Conservation (phyloP, 2,888 invertebrate species). For the Andricus quercusramuli region DNA sequence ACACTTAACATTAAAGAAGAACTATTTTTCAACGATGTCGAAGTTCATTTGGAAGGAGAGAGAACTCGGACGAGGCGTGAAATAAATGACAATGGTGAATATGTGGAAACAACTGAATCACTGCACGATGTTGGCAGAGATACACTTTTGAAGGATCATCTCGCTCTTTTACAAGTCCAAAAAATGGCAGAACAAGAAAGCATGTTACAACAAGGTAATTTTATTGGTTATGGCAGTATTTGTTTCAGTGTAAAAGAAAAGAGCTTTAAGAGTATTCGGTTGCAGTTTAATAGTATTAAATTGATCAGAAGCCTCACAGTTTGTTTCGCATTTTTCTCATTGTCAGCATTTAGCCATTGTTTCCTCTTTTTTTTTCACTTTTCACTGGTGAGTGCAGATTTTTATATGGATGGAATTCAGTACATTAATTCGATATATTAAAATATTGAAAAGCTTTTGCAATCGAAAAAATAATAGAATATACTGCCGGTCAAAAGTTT, state of each 20-base stretch:
- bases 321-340: no score
- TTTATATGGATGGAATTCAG: no score
- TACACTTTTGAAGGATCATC: slow-evolving; percentile 68
- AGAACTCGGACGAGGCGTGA: slow-evolving; percentile 48
- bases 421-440: no score
- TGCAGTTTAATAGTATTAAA: neutral
- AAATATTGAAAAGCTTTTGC: no score
- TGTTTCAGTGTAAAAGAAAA: neutral
- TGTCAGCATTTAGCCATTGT: no score
- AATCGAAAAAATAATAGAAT: no score
- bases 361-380: no score
- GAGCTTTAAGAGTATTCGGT: neutral
- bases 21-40: slow-evolving; percentile 73
- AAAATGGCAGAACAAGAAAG: slow-evolving; percentile 62
- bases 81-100: slow-evolving; percentile 52
- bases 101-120: slow-evolving; percentile 54
- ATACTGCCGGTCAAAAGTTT: no score
- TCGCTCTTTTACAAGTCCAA: slow-evolving; percentile 68
- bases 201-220: slow-evolving; percentile 50
- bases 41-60: slow-evolving; percentile 68
- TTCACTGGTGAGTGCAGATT: no score
- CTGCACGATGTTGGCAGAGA: slow-evolving; percentile 51
- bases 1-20: slow-evolving; percentile 72
- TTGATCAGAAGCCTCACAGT: no score
- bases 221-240: neutral